phyloP scores from a whole-genome alignment of 2,888 invertebrate genomes.

The Ectemnius continuus region DNA sequence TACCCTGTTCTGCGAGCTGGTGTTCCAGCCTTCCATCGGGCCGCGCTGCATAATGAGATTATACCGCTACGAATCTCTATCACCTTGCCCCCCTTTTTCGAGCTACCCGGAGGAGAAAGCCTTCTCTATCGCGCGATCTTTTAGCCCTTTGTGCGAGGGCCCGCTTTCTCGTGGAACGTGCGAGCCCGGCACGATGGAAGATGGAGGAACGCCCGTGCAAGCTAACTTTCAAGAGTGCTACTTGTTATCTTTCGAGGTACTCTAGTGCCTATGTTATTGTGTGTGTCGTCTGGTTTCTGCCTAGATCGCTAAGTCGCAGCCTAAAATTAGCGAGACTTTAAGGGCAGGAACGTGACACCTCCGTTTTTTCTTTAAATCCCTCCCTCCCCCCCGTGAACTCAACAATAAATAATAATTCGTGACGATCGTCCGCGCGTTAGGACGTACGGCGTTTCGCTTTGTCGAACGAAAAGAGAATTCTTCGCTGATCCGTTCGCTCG shows the following conservation, averaged over 20 bases:
- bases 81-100: slow-evolving; percentile 8
- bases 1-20: slow-evolving; percentile 75
- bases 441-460: slow-evolving; percentile 13
- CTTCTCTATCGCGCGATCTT: neutral
- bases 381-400: slow-evolving; percentile 43
- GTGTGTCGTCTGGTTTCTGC: slow-evolving; percentile 53
- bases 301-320: slow-evolving; percentile 67
- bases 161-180: slow-evolving; percentile 13
- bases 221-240: slow-evolving; percentile 75
- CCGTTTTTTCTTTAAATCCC: slow-evolving; percentile 8
- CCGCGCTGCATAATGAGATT: slow-evolving; percentile 29
- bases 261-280: slow-evolving; percentile 70
- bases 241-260: slow-evolving; percentile 67
- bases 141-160: neutral
- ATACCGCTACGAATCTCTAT: slow-evolving; percentile 22
- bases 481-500: slow-evolving; percentile 28
- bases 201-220: slow-evolving; percentile 67
- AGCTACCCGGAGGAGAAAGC: neutral
- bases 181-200: slow-evolving; percentile 56
- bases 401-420: slow-evolving; percentile 59
- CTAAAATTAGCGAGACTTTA: slow-evolving; percentile 56
- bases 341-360: slow-evolving; percentile 39
- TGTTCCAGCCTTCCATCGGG: slow-evolving; percentile 64
- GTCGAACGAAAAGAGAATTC: neutral
- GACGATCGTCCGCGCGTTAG: slow-evolving; percentile 49